Evolutionary conservation across 2,113 vertebrate genomes (phyloP).

Genomic region (Hydrolagus affinis): DNA sequence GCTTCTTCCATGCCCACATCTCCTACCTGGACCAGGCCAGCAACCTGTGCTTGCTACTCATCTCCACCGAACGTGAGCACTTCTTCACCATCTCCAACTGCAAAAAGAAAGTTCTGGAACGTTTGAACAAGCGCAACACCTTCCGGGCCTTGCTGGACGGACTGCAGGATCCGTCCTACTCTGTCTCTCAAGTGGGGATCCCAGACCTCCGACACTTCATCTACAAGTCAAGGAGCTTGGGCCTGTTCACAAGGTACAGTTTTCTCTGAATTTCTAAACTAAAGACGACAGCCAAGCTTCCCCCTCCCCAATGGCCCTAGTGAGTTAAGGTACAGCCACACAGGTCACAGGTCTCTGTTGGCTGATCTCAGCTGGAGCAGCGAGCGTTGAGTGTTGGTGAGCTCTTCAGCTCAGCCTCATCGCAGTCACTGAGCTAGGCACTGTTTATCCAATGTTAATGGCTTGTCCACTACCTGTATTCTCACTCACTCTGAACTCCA

Average conservation of each 20-base stretch:
- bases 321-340: too few relatives aligned
- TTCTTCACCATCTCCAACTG: constrained; percentile 90
- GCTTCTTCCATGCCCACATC: constrained; percentile 93
- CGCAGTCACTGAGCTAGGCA: too few relatives aligned
- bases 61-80: constrained; percentile 88
- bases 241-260: constrained; percentile 90
- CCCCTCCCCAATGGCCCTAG: too few relatives aligned
- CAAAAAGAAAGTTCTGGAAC: constrained; percentile 81
- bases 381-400: too few relatives aligned
- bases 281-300: too few relatives aligned
- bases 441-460: too few relatives aligned
- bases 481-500: too few relatives aligned
- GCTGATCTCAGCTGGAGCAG: too few relatives aligned
- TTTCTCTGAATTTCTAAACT: neutral
- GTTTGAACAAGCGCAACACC: constrained; percentile 71
- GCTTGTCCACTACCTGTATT: too few relatives aligned
- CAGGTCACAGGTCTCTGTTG: too few relatives aligned
- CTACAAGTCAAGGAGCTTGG: constrained; percentile 96
- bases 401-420: too few relatives aligned
- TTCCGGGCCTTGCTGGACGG: constrained; percentile 72
- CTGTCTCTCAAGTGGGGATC: constrained; percentile 76
- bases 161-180: constrained; percentile 70
- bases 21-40: constrained; percentile 83
- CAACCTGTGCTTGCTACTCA: constrained; percentile 83
- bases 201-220: constrained; percentile 90